These are phyloP conservation scores for Pseudomyrmex dendroicus DNA, from an alignment of 1,140 invertebrate species.

Conservation along the genomic window DNA sequence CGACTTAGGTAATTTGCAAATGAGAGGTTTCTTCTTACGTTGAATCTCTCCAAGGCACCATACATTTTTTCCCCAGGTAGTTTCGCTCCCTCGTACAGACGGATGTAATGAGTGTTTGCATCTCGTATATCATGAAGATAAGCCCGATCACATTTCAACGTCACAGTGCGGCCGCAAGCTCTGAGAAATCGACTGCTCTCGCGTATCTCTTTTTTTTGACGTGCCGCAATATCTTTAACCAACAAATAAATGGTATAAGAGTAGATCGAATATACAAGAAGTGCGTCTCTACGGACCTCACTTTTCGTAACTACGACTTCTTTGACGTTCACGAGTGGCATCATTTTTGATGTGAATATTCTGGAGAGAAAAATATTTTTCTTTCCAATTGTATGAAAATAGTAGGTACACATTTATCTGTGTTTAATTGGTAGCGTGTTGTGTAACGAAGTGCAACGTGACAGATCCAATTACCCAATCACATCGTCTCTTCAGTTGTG, in stretches of 20 bases:
- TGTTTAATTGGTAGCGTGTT: conserved; percentile 55
- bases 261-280: conserved; percentile 35
- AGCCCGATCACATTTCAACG: conserved; percentile 70
- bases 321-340: not conserved
- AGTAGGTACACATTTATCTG: not conserved
- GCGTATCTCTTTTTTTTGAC: conserved; percentile 52
- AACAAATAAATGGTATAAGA: conserved; percentile 56
- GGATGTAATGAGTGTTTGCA: conserved; percentile 67
- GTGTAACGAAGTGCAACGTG: conserved; percentile 64
- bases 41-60: not conserved
- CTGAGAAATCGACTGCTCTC: conserved; percentile 63
- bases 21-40: conserved; percentile 1
- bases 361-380: not conserved
- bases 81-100: conserved; percentile 3
- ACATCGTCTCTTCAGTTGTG: conserved; percentile 46
- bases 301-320: conserved; percentile 18
- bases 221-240: conserved; percentile 55
- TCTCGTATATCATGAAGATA: conserved; percentile 65
- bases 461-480: conserved; percentile 68
- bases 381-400: not conserved
- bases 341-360: not conserved
- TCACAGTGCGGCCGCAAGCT: conserved; percentile 32
- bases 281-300: conserved; percentile 5
- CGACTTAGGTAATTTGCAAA: conserved; percentile 38
- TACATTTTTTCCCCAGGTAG: conserved; percentile 10